Evolutionary conservation across 2,113 vertebrate genomes (phyloP).

Genomic region (Aspiorhynchus laticeps): DNA sequence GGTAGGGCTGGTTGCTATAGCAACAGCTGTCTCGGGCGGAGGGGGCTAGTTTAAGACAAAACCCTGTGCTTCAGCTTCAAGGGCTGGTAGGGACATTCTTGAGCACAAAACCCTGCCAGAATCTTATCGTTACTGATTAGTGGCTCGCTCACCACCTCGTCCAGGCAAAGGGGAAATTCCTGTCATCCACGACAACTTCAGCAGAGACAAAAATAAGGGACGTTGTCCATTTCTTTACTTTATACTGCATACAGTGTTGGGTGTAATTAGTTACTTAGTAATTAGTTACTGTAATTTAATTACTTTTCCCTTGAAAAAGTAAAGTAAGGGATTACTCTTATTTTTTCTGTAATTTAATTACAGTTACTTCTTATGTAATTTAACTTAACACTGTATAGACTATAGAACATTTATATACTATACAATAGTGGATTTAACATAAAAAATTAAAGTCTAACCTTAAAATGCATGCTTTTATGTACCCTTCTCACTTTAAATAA

Average conservation of each 20-base stretch:
- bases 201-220: neutral
- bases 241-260: neutral
- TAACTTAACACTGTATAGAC: too few species aligned
- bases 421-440: too few species aligned
- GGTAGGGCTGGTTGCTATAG: slow-evolving; percentile 53
- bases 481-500: too few species aligned
- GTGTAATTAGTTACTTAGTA: too few species aligned
- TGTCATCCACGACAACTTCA: neutral
- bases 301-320: too few species aligned
- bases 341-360: too few species aligned
- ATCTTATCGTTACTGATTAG: slow-evolving; percentile 22
- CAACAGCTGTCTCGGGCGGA: slow-evolving; percentile 51
- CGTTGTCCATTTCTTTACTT: neutral
- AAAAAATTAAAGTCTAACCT: too few species aligned
- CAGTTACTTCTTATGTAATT: too few species aligned
- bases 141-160: neutral
- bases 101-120: slow-evolving; percentile 12
- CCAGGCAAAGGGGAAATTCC: neutral
- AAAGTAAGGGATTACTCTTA: too few species aligned
- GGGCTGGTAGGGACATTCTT: slow-evolving; percentile 43
- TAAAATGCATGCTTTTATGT: too few species aligned
- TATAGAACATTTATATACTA: too few species aligned
- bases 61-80: slow-evolving; percentile 35
- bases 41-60: slow-evolving; percentile 42
- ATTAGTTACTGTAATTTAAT: too few species aligned